These are phyloP conservation scores for Sarcophaga bullata DNA, from an alignment of 1,140 invertebrate genomes.

Conservation along the genomic window DNA sequence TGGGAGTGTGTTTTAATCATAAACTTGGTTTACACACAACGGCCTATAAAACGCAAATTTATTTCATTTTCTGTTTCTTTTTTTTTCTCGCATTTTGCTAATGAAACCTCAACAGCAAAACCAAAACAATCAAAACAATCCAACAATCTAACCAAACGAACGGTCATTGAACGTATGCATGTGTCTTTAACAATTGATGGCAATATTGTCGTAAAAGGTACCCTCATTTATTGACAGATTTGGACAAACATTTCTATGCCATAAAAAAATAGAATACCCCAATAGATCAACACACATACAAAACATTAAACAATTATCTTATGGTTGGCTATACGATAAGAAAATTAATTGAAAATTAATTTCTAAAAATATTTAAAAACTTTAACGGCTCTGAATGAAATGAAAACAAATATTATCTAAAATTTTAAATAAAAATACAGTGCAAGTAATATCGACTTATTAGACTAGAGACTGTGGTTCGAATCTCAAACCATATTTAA, in stretches of 20 bases:
- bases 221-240: constrained; percentile 3
- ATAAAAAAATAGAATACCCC: background rate
- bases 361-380: too few species aligned
- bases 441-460: too few species aligned
- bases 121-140: background rate
- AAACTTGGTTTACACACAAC: background rate
- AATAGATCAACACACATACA: background rate
- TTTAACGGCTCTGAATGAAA: too few species aligned
- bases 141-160: background rate
- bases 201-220: background rate
- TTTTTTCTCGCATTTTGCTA: background rate
- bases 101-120: constrained; percentile 7
- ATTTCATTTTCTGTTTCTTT: background rate
- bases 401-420: too few species aligned
- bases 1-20: background rate
- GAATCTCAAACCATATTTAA: too few species aligned
- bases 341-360: too few species aligned
- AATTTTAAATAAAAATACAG: too few species aligned
- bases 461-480: too few species aligned
- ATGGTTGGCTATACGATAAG: too few species aligned
- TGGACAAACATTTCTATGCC: background rate
- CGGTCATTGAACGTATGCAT: background rate
- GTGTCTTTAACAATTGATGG: background rate
- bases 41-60: background rate
- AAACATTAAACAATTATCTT: too few species aligned